A percentile compares a stretch with the other conserved stretches of the same genome.
These are phyloP conservation scores for Masnerella sp. DNA, from an alignment of 2,888 invertebrate species.

Conservation along the genomic window DNA sequence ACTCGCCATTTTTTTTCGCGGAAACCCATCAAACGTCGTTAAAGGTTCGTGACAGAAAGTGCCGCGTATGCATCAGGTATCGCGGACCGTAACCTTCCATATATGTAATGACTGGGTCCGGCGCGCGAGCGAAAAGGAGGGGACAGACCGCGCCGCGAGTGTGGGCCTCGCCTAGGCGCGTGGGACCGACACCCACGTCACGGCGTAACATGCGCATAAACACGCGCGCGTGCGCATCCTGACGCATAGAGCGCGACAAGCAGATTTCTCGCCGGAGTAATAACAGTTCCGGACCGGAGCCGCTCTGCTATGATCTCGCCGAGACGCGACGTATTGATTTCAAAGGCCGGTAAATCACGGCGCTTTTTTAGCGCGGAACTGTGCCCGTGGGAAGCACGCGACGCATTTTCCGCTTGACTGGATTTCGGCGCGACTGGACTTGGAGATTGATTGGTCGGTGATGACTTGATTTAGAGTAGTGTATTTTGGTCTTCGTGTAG, in stretches of 20 bases:
- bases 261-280: constrained; percentile 69
- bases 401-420: constrained; percentile 11
- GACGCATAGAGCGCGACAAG: constrained; percentile 60
- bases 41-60: neutral
- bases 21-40: neutral
- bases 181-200: constrained; percentile 77
- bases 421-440: too few species aligned
- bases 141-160: constrained; percentile 62
- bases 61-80: constrained; percentile 35
- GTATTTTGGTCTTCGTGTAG: too few species aligned
- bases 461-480: too few species aligned
- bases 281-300: constrained; percentile 67
- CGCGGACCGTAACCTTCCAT: constrained; percentile 60
- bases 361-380: neutral
- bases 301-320: constrained; percentile 44
- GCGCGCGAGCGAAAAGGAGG: constrained; percentile 11
- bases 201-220: constrained; percentile 48
- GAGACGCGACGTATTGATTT: constrained; percentile 21
- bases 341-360: constrained; percentile 28
- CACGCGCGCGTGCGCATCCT: constrained; percentile 14
- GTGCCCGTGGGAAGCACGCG: constrained; percentile 19
- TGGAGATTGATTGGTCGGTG: too few species aligned
- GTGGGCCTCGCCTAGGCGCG: constrained; percentile 76
- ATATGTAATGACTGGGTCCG: constrained; percentile 61
- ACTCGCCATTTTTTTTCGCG: too few species aligned